These are phyloP conservation scores for Pentamera pediparva DNA, from an alignment of 53 echinoderm and acorn worm species.

Conservation along the genomic window DNA sequence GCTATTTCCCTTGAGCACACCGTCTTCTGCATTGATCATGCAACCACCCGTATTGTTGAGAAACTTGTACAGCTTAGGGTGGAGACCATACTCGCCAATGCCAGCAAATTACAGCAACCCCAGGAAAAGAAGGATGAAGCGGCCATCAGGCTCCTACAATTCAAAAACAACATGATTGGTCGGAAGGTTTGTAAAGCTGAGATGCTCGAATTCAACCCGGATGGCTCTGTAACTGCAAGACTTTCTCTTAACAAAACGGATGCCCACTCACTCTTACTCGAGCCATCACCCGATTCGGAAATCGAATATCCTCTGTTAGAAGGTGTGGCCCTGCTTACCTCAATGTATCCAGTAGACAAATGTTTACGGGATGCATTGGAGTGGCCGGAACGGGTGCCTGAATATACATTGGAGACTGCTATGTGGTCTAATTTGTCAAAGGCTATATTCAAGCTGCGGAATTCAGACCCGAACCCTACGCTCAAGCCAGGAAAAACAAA, in stretches of 20 bases:
- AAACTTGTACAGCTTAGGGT: constrained; percentile 11
- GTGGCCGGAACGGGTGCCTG: not conserved
- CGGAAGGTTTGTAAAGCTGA: constrained; percentile 1
- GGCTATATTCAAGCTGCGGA: not conserved
- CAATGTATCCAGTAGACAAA: not conserved
- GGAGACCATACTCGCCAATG: not conserved
- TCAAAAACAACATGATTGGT: constrained; percentile 5
- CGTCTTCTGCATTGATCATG: constrained; percentile 37
- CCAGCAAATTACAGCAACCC: no score
- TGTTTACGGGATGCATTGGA: not conserved
- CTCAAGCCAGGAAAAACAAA: not conserved
- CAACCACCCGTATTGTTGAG: constrained; percentile 20
- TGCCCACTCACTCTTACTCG: constrained; percentile 15
- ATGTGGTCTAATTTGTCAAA: not conserved
- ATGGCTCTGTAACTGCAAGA: constrained; percentile 7
- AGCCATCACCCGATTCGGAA: not conserved
- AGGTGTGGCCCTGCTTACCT: not conserved
- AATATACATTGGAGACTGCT: not conserved
- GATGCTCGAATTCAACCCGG: not conserved
- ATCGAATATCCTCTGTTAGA: not conserved
- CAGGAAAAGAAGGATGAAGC: not conserved
- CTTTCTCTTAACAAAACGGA: constrained; percentile 19
- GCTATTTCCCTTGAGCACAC: not conserved
- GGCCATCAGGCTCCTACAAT: not conserved
- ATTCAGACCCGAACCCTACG: constrained; percentile 5